Percentiles rank a stretch among this genome's conserved stretches.
phyloP scores from a whole-genome alignment of 2,113 vertebrate genomes.

The Piprites chloris region DNA sequence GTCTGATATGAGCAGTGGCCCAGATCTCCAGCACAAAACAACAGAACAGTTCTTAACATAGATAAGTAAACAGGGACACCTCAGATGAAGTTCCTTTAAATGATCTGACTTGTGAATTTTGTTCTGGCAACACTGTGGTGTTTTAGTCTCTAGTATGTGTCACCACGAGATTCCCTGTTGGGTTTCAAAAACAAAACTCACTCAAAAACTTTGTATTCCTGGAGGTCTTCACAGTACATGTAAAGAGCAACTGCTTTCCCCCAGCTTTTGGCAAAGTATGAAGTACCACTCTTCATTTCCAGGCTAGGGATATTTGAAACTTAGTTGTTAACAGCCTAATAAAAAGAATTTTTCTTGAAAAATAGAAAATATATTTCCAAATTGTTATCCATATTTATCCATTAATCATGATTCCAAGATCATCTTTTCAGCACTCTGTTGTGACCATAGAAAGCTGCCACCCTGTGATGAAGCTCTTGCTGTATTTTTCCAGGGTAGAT shows the following conservation, averaged over 20 bases:
- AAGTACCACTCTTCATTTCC: background rate
- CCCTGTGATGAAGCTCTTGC: background rate
- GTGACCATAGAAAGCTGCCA: background rate
- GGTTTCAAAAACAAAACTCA: background rate
- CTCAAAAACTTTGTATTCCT: background rate
- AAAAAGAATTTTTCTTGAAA: background rate
- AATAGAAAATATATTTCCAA: background rate
- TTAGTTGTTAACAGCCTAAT: background rate
- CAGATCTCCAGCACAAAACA: background rate
- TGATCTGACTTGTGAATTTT: background rate
- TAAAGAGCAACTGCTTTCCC: background rate
- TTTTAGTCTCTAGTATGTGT: background rate
- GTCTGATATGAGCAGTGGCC: background rate
- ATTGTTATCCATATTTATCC: background rate
- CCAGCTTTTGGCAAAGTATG: background rate
- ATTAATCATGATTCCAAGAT: background rate
- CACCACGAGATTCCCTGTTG: background rate
- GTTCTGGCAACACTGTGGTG: background rate
- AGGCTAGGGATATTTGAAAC: background rate
- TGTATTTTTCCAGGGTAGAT: background rate
- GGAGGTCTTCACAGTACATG: background rate
- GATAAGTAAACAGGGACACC: background rate
- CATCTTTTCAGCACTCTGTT: background rate
- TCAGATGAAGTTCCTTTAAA: background rate
- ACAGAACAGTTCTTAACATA: fast-evolving